Evolutionary conservation across 2,113 vertebrate species (phyloP), one percentile per base, ranked within the genome.

Genomic region (Motacilla tschutschensis): DNA sequence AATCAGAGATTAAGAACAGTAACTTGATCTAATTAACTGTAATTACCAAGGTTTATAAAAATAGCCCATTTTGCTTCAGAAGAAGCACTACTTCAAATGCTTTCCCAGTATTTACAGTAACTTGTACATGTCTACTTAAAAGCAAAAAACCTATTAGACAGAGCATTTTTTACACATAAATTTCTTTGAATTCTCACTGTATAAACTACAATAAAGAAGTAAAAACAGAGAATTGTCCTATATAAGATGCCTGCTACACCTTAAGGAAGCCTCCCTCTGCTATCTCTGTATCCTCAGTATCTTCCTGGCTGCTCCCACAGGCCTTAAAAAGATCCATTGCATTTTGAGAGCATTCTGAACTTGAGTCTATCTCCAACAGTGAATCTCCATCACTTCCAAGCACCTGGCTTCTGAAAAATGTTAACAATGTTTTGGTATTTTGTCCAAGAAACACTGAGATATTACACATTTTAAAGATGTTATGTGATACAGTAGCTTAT

Each of bases 331-430:
- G 87, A 89, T 96, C 94, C 95, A 96, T 89, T 88, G 93, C 89
- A 92, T 93, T 94, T 88, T 93, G 95, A 88, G 95, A 93, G 80
- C 58, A 91, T 95, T 96, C 97, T 90, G 97, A 95, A 91, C 97
- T 98, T 54, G 97, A 98, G 58, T 98, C 96, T 96, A 97, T 87
- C 88, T 98, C 97, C 95, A 96, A 94, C 89, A 97, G 94, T 87
- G 93, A 96, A 92, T 96, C 91, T 50, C 97, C 97, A 96, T 97
- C 96, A 95, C 97, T 98, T 95, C 95, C 94, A 73, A 98, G 97
- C 88, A 96, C 94, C 88, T 97, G 91, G 94, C 94, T 97, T 97
- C 97, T 96, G 96, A 95, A 97, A 97, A 95, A 97, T 0, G 92
- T 94, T 91, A 95, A 92, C 74, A 96, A 60, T 62, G 44, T 86